Percentiles rank a stretch among this genome's conserved stretches.
phyloP scores from a whole-genome alignment of 1,140 invertebrate genomes.

The Trinorchestia longiramus region DNA sequence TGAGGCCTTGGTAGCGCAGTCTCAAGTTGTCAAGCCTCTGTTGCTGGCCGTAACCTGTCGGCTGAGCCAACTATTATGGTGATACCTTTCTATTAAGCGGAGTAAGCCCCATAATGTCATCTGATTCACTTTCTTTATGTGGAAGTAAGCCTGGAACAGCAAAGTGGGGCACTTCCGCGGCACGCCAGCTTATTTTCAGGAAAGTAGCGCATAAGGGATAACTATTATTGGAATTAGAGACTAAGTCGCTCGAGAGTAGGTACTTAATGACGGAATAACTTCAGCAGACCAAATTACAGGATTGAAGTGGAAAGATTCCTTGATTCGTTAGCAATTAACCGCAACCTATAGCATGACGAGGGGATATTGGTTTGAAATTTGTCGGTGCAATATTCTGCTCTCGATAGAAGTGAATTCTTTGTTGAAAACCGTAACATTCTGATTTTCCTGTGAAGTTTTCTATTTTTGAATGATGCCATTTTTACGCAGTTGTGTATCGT shows the following conservation, averaged over 20 bases:
- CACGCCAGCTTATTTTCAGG: not conserved
- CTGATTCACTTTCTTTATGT: slow-evolving; percentile 30
- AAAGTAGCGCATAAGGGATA: not conserved
- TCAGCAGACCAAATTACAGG: not conserved
- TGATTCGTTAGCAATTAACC: not conserved
- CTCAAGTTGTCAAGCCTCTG: slow-evolving; percentile 14
- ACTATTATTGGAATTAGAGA: not conserved
- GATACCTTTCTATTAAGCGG: slow-evolving; percentile 2
- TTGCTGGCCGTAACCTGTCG: slow-evolving; percentile 2
- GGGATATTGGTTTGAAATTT: not conserved
- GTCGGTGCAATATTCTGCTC: not conserved
- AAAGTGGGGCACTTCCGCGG: not conserved
- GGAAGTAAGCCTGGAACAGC: not conserved
- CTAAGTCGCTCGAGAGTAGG: not conserved
- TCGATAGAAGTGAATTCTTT: not conserved
- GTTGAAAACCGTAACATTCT: not conserved
- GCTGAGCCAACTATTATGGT: slow-evolving; percentile 29
- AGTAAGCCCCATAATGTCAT: not conserved
- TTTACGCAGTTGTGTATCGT: not conserved
- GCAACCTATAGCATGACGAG: not conserved
- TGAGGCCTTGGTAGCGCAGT: not conserved
- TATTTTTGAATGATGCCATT: not conserved
- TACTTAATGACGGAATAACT: not conserved
- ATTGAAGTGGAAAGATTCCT: not conserved
- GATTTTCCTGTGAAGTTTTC: not conserved